A percentile compares a stretch with the other conserved stretches of the same genome.
These are phyloP conservation scores for Tenthredo mesomela DNA, from an alignment of 2,888 invertebrate species.

Conservation along the genomic window DNA sequence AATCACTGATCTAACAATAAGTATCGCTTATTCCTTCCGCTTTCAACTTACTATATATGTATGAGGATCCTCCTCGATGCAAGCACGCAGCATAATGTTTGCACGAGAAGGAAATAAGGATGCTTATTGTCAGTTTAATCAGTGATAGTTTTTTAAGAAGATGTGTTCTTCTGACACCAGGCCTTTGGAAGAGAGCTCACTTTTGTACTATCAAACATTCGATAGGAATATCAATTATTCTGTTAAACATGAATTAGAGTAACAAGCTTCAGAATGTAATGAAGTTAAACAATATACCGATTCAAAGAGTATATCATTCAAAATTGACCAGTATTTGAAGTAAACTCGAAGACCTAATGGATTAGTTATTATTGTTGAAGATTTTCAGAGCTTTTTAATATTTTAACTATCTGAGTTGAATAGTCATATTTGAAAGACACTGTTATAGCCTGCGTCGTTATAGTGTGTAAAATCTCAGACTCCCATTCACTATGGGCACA, in stretches of 20 bases:
- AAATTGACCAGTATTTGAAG: background rate
- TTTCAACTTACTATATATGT: background rate
- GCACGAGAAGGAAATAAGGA: background rate
- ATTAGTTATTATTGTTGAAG: background rate
- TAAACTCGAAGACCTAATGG: background rate
- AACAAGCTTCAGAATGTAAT: background rate
- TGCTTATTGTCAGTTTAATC: background rate
- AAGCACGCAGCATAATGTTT: background rate
- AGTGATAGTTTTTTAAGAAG: background rate
- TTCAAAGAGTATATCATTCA: background rate
- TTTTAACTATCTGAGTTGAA: background rate
- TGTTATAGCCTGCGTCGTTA: too few species aligned
- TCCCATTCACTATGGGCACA: too few species aligned
- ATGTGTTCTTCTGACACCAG: background rate
- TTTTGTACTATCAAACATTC: constrained; percentile 4
- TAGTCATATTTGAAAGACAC: background rate
- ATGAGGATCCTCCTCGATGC: background rate
- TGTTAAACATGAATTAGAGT: background rate
- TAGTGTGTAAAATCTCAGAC: too few species aligned
- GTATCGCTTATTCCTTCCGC: background rate
- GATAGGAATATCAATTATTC: background rate
- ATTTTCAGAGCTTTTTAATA: background rate
- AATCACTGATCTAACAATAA: background rate
- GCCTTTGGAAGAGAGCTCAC: background rate
- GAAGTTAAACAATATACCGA: background rate